Conservation (phyloP, 2,113 vertebrate species). For the Pituophis catenifer region DNA sequence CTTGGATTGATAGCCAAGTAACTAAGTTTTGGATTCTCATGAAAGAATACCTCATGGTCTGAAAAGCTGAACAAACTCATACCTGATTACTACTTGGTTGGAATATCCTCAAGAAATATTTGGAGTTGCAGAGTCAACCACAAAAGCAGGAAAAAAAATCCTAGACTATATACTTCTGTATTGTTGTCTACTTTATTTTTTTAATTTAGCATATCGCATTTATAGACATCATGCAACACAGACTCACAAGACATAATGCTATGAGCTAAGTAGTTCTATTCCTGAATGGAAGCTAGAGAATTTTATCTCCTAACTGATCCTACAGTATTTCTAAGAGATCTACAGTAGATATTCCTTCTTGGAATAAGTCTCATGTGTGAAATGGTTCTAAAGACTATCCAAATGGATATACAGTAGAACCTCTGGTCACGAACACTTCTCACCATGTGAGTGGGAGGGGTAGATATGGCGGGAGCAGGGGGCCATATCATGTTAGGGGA, state of each 20-base stretch:
- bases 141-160: neutral
- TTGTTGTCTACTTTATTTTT: neutral
- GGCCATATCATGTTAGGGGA: no score
- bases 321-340: accelerated
- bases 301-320: neutral
- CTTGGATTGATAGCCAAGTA: neutral
- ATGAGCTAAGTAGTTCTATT: neutral
- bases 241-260: neutral
- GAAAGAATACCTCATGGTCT: neutral
- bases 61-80: neutral
- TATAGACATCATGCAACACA: neutral
- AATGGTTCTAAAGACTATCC: neutral
- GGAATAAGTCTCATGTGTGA: neutral
- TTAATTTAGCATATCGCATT: neutral
- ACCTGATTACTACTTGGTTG: neutral
- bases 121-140: neutral
- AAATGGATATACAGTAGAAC: neutral
- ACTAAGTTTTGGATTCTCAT: neutral
- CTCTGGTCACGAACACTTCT: no score
- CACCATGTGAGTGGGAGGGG: no score
- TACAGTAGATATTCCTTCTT: neutral
- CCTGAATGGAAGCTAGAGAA: neutral
- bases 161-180: neutral
- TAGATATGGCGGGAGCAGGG: no score
- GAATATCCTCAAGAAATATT: neutral